Evolutionary conservation across 1,140 invertebrate species (phyloP).

Genomic region (Daktulosphaira vitifoliae): DNA sequence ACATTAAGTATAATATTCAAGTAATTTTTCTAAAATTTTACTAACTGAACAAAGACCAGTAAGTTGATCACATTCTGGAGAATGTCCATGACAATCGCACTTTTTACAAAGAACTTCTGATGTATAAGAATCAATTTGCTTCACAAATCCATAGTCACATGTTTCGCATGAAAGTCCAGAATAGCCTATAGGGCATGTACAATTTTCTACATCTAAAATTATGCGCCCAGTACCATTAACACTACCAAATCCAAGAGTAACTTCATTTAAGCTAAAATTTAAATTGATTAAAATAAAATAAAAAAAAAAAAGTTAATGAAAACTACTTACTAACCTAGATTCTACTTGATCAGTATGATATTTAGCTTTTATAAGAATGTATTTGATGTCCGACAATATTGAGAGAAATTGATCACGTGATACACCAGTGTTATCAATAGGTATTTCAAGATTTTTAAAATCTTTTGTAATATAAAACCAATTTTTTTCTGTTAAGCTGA

Average conservation of each 20-base stretch:
- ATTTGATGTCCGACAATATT: conserved; percentile 67
- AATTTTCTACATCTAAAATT: conserved; percentile 46
- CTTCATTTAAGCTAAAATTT: conserved; percentile 35
- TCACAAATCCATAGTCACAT: conserved; percentile 71
- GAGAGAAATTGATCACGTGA: conserved; percentile 73
- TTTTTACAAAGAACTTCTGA: conserved; percentile 59
- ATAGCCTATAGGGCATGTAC: conserved; percentile 55
- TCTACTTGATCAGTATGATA: conserved; percentile 92
- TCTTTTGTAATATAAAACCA: conserved; percentile 65
- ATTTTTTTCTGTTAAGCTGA: conserved; percentile 56
- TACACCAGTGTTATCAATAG: conserved; percentile 48
- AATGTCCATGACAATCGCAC: conserved; percentile 85
- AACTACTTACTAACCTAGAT: conserved; percentile 53
- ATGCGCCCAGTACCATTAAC: conserved; percentile 36
- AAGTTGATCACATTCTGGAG: conserved; percentile 67
- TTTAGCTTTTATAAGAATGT: conserved; percentile 77
- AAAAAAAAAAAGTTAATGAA: neutral
- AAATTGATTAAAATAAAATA: neutral
- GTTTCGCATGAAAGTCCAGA: conserved; percentile 73
- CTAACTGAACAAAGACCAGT: conserved; percentile 66
- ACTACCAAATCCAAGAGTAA: conserved; percentile 37
- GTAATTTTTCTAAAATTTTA: neutral
- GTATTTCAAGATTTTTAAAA: conserved; percentile 51
- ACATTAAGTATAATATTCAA: neutral
- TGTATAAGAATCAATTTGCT: conserved; percentile 34